Base-by-base conservation (phyloP, 1,140 invertebrate genomes). In the Cyrtorhinus lividipennis region DNA sequence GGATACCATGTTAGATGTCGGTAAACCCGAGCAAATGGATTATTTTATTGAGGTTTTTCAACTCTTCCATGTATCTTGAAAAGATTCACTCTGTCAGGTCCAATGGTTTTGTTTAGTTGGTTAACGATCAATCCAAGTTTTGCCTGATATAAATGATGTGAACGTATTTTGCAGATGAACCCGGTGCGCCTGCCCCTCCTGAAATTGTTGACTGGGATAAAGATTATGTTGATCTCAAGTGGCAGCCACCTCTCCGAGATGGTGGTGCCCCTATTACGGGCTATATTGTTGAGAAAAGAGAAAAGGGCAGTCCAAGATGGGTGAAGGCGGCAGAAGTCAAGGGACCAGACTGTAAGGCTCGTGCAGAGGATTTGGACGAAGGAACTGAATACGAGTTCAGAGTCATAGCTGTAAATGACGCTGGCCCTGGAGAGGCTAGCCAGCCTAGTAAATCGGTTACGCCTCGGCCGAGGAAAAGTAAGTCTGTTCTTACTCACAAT, bases 131-230 rank as follows among this genome's bases (percentile, higher is more conserved):
- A n/a, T n/a, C n/a, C n/a, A n/a, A n/a, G n/a, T n/a, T n/a, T n/a
- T n/a, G n/a, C n/a, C n/a, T n/a, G n/a, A n/a, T n/a, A n/a, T n/a
- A n/a, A n/a, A n/a, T n/a, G n/a, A n/a, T n/a, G n/a, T n/a, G n/a
- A n/a, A n/a, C n/a, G n/a, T n/a, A n/a, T n/a, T 38, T 68, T 73
- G 46, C 68, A 87, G 89, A 95, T 75, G 88, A 92, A 73, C 92
- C 93, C 68, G 92, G 90, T 63, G 83, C 90, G 68, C 91, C 92
- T 64, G 89, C 89, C 46, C 83, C 84, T 64, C 92, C 92, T 22
- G 89, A 95, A 72, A 80, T 89, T 12, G 82, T 86, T 30, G 93
- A 96, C 73, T 96, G 92, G 92, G 93, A 96, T 73, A 93, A 91
- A 71, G 89, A 95, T 76, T 87, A 88, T 70, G 89, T 95, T 64